These are phyloP conservation scores for Zaprionus tsacasi DNA, from an alignment of 1,140 invertebrate genomes.

Conservation along the genomic window DNA sequence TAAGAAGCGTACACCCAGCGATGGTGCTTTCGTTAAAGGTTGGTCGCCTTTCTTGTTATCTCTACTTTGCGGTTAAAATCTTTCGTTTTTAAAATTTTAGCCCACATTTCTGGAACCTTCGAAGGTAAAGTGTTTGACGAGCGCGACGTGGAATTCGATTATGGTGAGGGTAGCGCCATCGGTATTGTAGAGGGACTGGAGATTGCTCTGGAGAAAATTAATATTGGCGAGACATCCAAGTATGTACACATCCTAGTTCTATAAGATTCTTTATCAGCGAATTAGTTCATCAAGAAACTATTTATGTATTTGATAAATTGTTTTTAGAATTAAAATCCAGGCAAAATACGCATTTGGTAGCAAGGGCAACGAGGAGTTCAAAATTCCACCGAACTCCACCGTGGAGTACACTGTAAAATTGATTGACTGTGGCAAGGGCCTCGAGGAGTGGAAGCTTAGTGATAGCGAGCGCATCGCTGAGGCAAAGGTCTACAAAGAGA, in stretches of 20 bases:
- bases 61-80: slow-evolving; percentile 37
- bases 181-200: slow-evolving; percentile 94
- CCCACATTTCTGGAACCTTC: slow-evolving; percentile 91
- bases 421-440: slow-evolving; percentile 92
- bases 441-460: slow-evolving; percentile 93
- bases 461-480: slow-evolving; percentile 91
- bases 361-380: slow-evolving; percentile 88
- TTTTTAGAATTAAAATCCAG: slow-evolving; percentile 86
- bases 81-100: slow-evolving; percentile 84
- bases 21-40: slow-evolving; percentile 92
- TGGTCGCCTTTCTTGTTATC: slow-evolving; percentile 50
- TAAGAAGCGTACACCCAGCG: slow-evolving; percentile 91
- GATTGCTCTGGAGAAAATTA: slow-evolving; percentile 92
- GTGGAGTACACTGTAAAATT: slow-evolving; percentile 93
- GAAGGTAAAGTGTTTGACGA: slow-evolving; percentile 90
- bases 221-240: slow-evolving; percentile 91
- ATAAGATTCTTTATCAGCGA: not conserved
- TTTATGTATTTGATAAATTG: not conserved
- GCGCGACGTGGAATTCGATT: slow-evolving; percentile 91
- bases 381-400: slow-evolving; percentile 91
- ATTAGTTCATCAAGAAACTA: not conserved
- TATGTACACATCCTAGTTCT: slow-evolving; percentile 17
- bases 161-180: slow-evolving; percentile 93
- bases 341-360: slow-evolving; percentile 93
- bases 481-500: slow-evolving; percentile 93